A percentile compares a stretch with the other conserved stretches of the same genome.
phyloP scores from a whole-genome alignment of 2,888 invertebrate species.

The Apoda limacodes region DNA sequence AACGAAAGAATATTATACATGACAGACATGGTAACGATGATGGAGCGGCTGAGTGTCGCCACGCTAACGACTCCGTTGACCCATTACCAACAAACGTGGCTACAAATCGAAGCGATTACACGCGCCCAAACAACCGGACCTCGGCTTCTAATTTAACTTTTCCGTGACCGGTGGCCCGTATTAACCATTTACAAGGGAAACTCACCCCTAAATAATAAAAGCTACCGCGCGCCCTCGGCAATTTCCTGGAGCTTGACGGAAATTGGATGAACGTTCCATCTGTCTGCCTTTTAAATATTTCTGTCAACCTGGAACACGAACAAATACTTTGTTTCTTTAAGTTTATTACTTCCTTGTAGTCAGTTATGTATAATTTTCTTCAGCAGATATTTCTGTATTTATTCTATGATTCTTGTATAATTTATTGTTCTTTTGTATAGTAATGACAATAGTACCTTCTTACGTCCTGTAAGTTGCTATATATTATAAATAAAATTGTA shows the following conservation, averaged over 20 bases:
- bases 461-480: no score
- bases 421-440: no score
- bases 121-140: constrained; percentile 33
- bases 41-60: constrained; percentile 15
- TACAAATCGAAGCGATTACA: constrained; percentile 45
- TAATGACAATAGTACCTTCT: no score
- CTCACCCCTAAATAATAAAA: constrained; percentile 56
- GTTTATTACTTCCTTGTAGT: constrained; percentile 14
- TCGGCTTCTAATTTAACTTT: constrained; percentile 54
- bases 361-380: no score
- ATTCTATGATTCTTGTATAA: no score
- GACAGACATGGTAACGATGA: no score
- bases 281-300: constrained; percentile 39
- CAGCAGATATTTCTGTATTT: no score
- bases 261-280: constrained; percentile 28
- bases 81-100: constrained; percentile 34
- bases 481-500: no score
- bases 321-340: constrained; percentile 20
- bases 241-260: constrained; percentile 35
- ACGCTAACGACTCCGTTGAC: constrained; percentile 17
- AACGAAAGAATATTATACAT: no score
- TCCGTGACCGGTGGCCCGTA: constrained; percentile 45
- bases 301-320: constrained; percentile 30
- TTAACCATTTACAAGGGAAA: constrained; percentile 51
- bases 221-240: constrained; percentile 31